These are phyloP conservation scores for Panagrolaimus sp. DNA, from an alignment of 1,140 invertebrate genomes.

Conservation along the genomic window DNA sequence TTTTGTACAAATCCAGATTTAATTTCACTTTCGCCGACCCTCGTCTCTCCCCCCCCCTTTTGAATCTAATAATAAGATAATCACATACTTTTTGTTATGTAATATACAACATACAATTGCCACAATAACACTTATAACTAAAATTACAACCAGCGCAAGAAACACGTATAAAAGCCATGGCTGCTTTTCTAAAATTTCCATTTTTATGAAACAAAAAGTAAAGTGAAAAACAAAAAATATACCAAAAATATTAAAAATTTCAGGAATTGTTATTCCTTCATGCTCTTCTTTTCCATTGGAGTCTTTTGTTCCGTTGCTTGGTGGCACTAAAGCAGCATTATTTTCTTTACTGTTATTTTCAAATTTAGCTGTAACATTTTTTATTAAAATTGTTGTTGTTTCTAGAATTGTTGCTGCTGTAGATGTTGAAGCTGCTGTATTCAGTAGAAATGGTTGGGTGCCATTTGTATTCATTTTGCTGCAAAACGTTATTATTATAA, in stretches of 20 bases:
- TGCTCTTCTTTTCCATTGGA: not conserved
- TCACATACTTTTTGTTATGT: constrained; percentile 8
- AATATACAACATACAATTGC: not conserved
- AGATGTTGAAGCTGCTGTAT: not conserved
- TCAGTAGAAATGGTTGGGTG: too few species aligned
- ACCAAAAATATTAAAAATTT: constrained; percentile 10
- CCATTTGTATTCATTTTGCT: too few species aligned
- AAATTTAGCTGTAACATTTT: not conserved
- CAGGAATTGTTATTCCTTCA: not conserved
- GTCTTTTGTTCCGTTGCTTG: not conserved
- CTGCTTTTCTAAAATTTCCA: not conserved
- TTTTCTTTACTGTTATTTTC: not conserved
- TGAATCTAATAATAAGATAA: not conserved
- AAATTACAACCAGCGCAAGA: not conserved
- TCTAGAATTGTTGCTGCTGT: not conserved
- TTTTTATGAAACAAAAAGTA: too few species aligned
- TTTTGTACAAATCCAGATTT: too few species aligned
- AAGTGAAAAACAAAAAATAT: not conserved
- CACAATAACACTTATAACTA: not conserved
- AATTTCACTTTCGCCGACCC: too few species aligned
- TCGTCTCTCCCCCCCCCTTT: too few species aligned
- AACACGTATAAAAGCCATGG: constrained; percentile 4
- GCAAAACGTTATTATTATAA: too few species aligned
- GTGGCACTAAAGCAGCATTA: too few species aligned
- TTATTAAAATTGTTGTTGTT: constrained; percentile 1